Evolutionary conservation across 2,797 vertebrate genomes (phyloP), one percentile per base, ranked within the genome.

Genomic region (Pipistrellus pipistrellus): DNA sequence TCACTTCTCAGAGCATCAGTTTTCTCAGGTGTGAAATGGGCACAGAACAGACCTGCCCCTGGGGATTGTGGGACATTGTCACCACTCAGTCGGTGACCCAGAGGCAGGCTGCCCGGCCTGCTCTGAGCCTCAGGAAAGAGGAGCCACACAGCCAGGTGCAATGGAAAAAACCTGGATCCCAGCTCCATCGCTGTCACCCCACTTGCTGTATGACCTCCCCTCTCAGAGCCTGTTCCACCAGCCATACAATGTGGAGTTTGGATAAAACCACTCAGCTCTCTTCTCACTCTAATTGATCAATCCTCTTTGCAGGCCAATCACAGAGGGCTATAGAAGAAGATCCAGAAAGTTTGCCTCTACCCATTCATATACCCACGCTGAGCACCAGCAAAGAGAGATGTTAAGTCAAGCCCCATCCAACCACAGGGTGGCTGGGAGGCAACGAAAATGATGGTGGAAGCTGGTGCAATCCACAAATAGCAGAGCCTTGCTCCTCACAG

Each of bases 401-500:
- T 20, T 30, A 32, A 25, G n/a, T 71, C 48, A 18, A 80, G 44
- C 35, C 30, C 44, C 11, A 4, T n/a, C 25, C 84, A 59, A 55
- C n/a, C 3, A 2, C 0, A 1, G n/a, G 41, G 51, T 25, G 21
- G 17, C 23, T 30, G 53, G 80, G 72, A 69, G 30, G 57, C n/a
- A 23, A n/a, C 13, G 17, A 85, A 69, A 30, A 46, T 13, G 57
- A 76, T 4, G 20, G 12, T 4, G 35, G 72, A 20, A 57, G 25
- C 21, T 1, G 18, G 38, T 15, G 59, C 11, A 4, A 4, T 1
- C 51, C 9, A 1, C 1, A 18, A 59, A 27, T 1, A 38, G 62
- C 18, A 38, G 30, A 68, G 30, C 0, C 15, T 59, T 7, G n/a
- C 25, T 80, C 9, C 64, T 68, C 32, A 4, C 30, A 78, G 59